phyloP scores from a whole-genome alignment of 2,888 invertebrate genomes.

The Metellina segmentata region DNA sequence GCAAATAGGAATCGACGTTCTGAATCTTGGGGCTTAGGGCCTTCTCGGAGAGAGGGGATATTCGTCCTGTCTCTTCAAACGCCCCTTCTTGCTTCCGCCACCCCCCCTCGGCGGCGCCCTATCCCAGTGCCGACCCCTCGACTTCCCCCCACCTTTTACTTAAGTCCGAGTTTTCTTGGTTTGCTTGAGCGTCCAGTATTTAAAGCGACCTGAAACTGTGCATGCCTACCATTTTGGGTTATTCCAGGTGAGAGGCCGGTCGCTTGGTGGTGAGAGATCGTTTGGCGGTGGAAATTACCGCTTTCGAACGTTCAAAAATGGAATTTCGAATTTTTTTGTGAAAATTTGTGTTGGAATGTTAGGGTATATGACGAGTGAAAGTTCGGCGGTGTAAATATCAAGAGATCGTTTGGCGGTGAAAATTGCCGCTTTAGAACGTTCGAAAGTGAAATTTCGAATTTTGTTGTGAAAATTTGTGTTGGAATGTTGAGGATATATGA shows the following conservation, averaged over 20 bases:
- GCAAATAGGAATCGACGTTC: constrained; percentile 76
- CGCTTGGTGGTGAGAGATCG: neutral
- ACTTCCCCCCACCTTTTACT: constrained; percentile 61
- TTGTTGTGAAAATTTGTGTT: no score
- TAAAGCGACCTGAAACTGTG: constrained; percentile 71
- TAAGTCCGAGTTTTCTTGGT: constrained; percentile 76
- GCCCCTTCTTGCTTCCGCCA: constrained; percentile 44
- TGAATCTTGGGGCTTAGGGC: constrained; percentile 73
- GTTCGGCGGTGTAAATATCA: neutral
- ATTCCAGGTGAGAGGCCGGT: constrained; percentile 57
- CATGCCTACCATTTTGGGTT: constrained; percentile 70
- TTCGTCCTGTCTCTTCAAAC: constrained; percentile 67
- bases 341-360: neutral
- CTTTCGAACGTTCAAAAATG: neutral
- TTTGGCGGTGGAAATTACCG: constrained; percentile 8
- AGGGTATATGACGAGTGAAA: neutral
- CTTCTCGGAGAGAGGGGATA: constrained; percentile 68
- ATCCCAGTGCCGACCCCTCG: constrained; percentile 14
- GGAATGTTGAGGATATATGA: neutral
- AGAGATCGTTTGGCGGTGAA: neutral
- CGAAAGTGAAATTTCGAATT: neutral
- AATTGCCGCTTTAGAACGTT: neutral
- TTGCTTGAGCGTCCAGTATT: constrained; percentile 72
- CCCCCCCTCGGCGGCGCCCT: constrained; percentile 38
- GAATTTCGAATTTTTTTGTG: neutral